phyloP scores from a whole-genome alignment of 1,140 invertebrate genomes.

The Ostrea denselamellosa region DNA sequence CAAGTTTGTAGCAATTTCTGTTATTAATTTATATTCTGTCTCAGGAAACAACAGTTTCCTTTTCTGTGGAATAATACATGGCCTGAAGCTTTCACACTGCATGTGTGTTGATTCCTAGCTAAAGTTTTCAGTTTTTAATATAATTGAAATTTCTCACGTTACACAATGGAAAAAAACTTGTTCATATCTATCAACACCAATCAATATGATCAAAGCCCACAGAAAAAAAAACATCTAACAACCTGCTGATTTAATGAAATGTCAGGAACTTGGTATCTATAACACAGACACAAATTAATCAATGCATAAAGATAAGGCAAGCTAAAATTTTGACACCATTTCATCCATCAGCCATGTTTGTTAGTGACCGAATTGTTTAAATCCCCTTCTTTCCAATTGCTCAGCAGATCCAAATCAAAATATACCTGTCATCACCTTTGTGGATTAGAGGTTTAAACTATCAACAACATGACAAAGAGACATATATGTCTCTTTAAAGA shows the following conservation, averaged over 20 bases:
- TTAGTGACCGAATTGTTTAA: constrained; percentile 12
- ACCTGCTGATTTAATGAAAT: background rate
- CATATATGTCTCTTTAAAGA: background rate
- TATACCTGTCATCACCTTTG: background rate
- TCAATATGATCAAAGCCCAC: no score
- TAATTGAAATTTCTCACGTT: no score
- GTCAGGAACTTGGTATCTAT: background rate
- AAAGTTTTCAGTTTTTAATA: no score
- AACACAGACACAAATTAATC: background rate
- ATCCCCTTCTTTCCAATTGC: background rate
- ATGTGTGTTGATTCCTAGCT: no score
- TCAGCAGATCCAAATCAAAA: background rate
- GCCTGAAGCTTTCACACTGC: no score
- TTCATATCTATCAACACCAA: no score
- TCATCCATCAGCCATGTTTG: background rate
- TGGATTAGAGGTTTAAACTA: constrained; percentile 11
- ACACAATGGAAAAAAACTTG: no score
- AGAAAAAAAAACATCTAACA: background rate
- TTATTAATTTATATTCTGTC: no score
- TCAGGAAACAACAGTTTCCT: no score
- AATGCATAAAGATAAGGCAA: background rate
- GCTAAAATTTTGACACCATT: background rate
- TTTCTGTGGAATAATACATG: no score
- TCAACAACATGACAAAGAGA: background rate
- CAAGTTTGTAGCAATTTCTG: no score